Conservation (phyloP, 92 coral and sea anemone species). For the Metridium senile region DNA sequence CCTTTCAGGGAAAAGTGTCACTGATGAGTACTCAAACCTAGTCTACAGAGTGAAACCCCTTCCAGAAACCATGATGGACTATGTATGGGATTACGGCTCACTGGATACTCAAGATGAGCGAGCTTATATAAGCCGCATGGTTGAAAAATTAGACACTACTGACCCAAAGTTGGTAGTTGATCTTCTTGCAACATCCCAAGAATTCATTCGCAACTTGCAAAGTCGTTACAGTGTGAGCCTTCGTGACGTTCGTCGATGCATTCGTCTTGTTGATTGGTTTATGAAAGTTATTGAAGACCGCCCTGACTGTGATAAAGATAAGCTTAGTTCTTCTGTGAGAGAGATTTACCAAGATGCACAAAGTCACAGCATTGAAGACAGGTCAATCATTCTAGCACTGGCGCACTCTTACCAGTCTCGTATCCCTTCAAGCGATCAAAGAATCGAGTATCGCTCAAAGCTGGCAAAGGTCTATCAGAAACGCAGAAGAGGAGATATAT, state of each 20-base stretch:
- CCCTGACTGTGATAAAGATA: constrained; percentile 1
- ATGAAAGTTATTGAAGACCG: constrained; percentile 46
- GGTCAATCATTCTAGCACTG: constrained; percentile 72
- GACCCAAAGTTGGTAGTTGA: constrained; percentile 42
- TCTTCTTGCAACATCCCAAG: constrained; percentile 63
- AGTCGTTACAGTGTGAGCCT: constrained; percentile 78
- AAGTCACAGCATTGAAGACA: constrained; percentile 11
- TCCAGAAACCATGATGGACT: constrained; percentile 87
- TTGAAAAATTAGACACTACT: constrained; percentile 23
- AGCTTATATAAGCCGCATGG: constrained; percentile 77
- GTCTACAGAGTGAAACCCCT: constrained; percentile 87
- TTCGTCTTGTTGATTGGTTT: constrained; percentile 74
- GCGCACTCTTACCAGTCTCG: constrained; percentile 82
- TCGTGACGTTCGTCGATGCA: constrained; percentile 86
- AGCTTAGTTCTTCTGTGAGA: constrained; percentile 10
- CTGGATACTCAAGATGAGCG: constrained; percentile 68
- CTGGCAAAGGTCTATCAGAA: constrained; percentile 27
- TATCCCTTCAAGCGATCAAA: constrained; percentile 47
- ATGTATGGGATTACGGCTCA: constrained; percentile 93
- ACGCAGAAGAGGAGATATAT: background rate
- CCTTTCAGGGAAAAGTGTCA: constrained; percentile 61
- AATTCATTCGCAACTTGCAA: constrained; percentile 59
- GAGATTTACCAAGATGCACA: constrained; percentile 18
- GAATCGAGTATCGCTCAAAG: constrained; percentile 31
- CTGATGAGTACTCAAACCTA: constrained; percentile 78